Evolutionary conservation across 2,888 invertebrate species (phyloP).

Genomic region (Onthophagus sagittarius): DNA sequence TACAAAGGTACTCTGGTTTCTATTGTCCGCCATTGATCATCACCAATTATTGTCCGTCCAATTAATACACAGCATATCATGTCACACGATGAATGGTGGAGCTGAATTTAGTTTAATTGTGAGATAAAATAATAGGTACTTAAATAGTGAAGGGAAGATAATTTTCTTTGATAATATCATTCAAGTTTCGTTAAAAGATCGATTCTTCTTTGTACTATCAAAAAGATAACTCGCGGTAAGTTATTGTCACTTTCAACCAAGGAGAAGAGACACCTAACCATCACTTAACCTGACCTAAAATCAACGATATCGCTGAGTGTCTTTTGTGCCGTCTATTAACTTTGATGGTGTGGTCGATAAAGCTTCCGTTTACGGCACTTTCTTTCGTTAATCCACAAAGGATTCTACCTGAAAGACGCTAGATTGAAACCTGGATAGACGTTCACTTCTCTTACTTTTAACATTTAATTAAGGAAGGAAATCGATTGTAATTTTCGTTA

Average conservation of each 20-base stretch:
- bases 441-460: background rate
- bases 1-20: background rate
- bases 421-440: background rate
- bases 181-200: background rate
- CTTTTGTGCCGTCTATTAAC: background rate
- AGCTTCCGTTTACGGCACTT: background rate
- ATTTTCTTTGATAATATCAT: background rate
- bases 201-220: background rate
- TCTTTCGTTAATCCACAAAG: background rate
- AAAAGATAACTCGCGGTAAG: background rate
- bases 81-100: background rate
- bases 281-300: slow-evolving; percentile 9
- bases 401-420: background rate
- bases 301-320: slow-evolving; percentile 1
- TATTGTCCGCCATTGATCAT: background rate
- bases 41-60: background rate
- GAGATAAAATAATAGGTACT: background rate
- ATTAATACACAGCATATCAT: background rate
- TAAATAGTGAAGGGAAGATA: background rate
- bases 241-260: background rate
- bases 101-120: background rate
- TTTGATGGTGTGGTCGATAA: background rate
- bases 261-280: background rate
- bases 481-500: no score
- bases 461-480: no score